Evolutionary conservation across 2,888 invertebrate species (phyloP).

Genomic region (Xestoiulus laeticollis): DNA sequence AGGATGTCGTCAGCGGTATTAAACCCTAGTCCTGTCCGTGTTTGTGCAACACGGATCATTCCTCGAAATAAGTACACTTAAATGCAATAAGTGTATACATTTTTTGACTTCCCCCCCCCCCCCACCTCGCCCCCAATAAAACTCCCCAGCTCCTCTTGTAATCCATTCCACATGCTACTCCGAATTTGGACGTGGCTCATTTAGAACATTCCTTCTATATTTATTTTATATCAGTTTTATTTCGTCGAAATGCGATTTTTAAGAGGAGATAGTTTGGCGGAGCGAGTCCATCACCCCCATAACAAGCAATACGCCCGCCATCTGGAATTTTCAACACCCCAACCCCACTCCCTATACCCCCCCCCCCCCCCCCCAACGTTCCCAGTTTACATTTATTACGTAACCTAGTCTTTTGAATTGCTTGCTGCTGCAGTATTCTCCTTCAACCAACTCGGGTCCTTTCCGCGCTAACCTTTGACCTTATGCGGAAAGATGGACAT

Average conservation of each 20-base stretch:
- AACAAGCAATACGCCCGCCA: slow-evolving; percentile 36
- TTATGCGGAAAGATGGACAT: not conserved
- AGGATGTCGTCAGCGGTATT: slow-evolving; percentile 49
- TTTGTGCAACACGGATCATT: not conserved
- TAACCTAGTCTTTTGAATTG: slow-evolving; percentile 25
- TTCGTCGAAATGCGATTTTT: not conserved
- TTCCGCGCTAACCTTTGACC: not conserved
- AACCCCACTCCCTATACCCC: no score
- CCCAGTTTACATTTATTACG: not conserved
- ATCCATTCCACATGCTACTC: not conserved
- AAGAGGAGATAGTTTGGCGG: slow-evolving; percentile 21
- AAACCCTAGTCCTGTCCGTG: slow-evolving; percentile 49
- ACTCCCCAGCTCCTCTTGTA: not conserved
- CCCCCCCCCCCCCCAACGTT: no score
- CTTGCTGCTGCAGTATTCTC: slow-evolving; percentile 34
- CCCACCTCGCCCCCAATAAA: no score
- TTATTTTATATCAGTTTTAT: not conserved
- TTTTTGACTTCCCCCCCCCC: not conserved
- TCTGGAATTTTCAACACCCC: not conserved
- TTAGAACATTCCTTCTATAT: slow-evolving; percentile 36
- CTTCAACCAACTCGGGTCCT: not conserved
- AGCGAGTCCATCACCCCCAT: slow-evolving; percentile 17
- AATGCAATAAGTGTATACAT: slow-evolving; percentile 7
- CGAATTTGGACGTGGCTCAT: not conserved
- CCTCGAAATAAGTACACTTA: not conserved